phyloP scores from a whole-genome alignment of 2,797 vertebrate genomes.

The Parambassis ranga region DNA sequence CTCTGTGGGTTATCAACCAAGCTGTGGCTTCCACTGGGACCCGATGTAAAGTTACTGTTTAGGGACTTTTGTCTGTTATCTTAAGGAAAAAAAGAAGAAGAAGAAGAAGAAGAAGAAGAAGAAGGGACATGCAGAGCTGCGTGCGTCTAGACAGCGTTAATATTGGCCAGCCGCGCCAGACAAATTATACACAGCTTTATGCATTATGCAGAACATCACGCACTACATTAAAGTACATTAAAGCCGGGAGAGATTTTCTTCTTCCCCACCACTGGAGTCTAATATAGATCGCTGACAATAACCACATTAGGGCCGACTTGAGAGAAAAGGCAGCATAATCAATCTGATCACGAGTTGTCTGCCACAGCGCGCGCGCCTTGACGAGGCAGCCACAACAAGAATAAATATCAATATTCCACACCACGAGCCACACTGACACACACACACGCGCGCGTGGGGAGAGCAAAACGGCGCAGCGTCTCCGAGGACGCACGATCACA shows the following conservation, averaged over 20 bases:
- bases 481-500: not conserved
- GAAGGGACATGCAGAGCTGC: no score
- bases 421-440: constrained; percentile 44
- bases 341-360: constrained; percentile 68
- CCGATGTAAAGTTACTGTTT: constrained; percentile 56
- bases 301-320: constrained; percentile 39
- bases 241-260: constrained; percentile 1
- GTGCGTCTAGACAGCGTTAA: constrained; percentile 66
- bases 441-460: constrained; percentile 19
- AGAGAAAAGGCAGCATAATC: constrained; percentile 45
- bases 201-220: constrained; percentile 43
- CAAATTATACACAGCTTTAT: constrained; percentile 32
- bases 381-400: constrained; percentile 63
- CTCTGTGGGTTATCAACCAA: constrained; percentile 19
- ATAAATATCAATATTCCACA: constrained; percentile 66
- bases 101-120: no score
- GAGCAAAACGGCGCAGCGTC: constrained; percentile 14
- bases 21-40: constrained; percentile 14
- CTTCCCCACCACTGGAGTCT: constrained; percentile 17
- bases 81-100: not conserved
- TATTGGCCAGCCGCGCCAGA: constrained; percentile 30
- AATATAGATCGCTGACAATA: constrained; percentile 44
- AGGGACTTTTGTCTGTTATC: constrained; percentile 35
- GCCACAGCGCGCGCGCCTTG: constrained; percentile 58
- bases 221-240: constrained; percentile 45